A percentile compares a stretch with the other conserved stretches of the same genome.
phyloP scores from a whole-genome alignment of 2,113 vertebrate species.

The Dipodomys stephensi region DNA sequence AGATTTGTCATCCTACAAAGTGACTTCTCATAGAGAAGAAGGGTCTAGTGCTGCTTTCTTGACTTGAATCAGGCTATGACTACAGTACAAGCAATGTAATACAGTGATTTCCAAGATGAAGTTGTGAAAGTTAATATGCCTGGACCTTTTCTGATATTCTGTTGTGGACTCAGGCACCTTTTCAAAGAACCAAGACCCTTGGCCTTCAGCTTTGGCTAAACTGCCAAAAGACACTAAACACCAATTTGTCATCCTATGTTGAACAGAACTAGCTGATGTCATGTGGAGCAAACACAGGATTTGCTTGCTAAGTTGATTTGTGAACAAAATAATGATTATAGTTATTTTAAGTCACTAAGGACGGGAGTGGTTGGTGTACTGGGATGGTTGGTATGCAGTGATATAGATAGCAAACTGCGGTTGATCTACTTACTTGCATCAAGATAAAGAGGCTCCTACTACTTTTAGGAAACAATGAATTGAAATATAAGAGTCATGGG shows the following conservation, averaged over 20 bases:
- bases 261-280: not conserved
- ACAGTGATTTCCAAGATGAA: not conserved
- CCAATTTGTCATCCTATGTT: not conserved
- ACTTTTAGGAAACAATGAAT: not conserved
- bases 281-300: not conserved
- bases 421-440: not conserved
- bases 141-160: not conserved
- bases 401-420: not conserved
- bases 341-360: not conserved
- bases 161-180: not conserved
- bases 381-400: not conserved
- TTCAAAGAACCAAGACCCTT: not conserved
- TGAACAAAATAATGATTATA: slow-evolving; percentile 22
- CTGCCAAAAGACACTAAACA: not conserved
- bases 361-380: not conserved
- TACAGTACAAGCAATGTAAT: not conserved
- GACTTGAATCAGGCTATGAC: not conserved
- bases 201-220: not conserved
- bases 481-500: not conserved
- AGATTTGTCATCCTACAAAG: not conserved
- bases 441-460: not conserved
- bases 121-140: not conserved
- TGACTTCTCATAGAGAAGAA: not conserved
- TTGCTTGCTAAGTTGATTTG: not conserved
- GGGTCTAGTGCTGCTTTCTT: not conserved